Percentiles rank a stretch among this genome's conserved stretches.
These are phyloP conservation scores for Thereva unica DNA, from an alignment of 2,888 invertebrate genomes.

Conservation along the genomic window DNA sequence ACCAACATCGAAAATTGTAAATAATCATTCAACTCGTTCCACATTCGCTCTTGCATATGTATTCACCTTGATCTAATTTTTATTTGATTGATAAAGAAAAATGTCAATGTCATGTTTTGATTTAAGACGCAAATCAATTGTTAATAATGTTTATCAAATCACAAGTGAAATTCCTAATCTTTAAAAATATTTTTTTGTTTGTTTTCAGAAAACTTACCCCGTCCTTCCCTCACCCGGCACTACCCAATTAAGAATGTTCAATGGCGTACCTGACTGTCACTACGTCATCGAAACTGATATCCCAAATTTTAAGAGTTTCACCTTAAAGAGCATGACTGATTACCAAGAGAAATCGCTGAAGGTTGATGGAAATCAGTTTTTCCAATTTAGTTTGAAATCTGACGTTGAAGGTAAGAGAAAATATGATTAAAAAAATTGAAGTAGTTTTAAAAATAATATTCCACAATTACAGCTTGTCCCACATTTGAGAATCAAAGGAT, in stretches of 20 bases:
- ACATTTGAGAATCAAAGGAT: background rate
- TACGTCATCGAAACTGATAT: constrained; percentile 48
- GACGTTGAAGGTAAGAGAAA: too few species aligned
- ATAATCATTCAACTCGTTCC: too few species aligned
- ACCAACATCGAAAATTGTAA: too few species aligned
- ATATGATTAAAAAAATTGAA: background rate
- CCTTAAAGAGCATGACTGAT: constrained; percentile 43
- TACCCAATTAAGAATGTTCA: constrained; percentile 73
- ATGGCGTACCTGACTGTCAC: constrained; percentile 62
- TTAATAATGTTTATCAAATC: too few species aligned
- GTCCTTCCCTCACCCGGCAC: constrained; percentile 63
- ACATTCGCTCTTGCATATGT: too few species aligned
- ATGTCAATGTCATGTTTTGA: background rate
- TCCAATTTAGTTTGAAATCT: too few species aligned
- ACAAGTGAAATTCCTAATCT: too few species aligned
- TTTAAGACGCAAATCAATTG: background rate
- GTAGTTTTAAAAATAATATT: background rate
- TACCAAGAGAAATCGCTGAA: constrained; percentile 48
- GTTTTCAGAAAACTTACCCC: constrained; percentile 68
- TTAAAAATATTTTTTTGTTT: background rate
- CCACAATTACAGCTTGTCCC: constrained; percentile 39
- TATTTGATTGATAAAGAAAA: too few species aligned
- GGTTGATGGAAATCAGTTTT: constrained; percentile 25
- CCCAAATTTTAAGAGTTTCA: constrained; percentile 39
- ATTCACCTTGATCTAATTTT: too few species aligned